Evolutionary conservation across 1,140 invertebrate genomes (phyloP).

Genomic region (Acromyrmex charruanus): DNA sequence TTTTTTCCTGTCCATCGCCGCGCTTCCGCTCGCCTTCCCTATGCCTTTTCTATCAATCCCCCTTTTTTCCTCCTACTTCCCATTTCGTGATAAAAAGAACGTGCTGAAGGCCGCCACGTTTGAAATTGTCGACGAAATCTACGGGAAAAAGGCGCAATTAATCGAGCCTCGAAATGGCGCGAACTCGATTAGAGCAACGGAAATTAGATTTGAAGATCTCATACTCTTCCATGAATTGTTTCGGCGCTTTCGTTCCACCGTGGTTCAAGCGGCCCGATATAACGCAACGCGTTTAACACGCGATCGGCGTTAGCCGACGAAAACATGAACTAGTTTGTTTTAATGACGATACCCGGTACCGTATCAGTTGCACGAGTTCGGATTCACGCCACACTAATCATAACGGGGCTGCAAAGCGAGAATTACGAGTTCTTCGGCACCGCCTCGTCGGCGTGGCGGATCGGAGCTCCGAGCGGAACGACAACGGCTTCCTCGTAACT

Average conservation of each 20-base stretch:
- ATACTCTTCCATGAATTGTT: neutral
- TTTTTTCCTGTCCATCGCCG: constrained; percentile 23
- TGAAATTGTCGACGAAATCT: constrained; percentile 17
- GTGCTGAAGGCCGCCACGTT: neutral
- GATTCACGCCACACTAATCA: constrained; percentile 29
- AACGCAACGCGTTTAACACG: constrained; percentile 14
- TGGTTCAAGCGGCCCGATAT: neutral
- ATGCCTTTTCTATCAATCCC: neutral
- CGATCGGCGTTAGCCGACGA: neutral
- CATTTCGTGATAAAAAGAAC: constrained; percentile 16
- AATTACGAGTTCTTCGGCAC: constrained; percentile 25
- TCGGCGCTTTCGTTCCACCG: neutral
- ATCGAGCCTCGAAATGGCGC: constrained; percentile 11
- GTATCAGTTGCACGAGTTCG: constrained; percentile 41
- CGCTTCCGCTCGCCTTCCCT: neutral
- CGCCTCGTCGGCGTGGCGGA: constrained; percentile 5
- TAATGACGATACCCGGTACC: constrained; percentile 6
- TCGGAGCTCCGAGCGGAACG: neutral
- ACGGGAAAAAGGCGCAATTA: neutral
- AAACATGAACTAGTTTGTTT: constrained; percentile 24
- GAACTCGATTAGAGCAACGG: neutral
- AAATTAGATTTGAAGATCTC: constrained; percentile 3
- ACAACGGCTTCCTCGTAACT: constrained; percentile 62
- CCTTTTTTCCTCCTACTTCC: constrained; percentile 8
- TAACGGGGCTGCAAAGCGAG: constrained; percentile 38